Evolutionary conservation across 1,140 invertebrate species (phyloP).

Genomic region (Bradynema listronoti): DNA sequence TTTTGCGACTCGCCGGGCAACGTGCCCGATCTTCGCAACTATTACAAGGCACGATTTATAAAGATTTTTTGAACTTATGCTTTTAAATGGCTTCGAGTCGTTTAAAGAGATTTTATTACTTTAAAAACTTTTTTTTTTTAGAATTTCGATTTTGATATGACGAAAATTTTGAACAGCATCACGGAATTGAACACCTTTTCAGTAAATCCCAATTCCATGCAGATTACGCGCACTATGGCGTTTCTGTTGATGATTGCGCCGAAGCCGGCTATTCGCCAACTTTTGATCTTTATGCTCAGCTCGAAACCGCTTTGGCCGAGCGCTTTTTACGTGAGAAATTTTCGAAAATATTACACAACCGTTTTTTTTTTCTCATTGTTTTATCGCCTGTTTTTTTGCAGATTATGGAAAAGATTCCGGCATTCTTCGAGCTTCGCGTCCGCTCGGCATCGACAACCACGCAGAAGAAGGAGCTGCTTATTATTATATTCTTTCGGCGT

Average conservation of each 20-base stretch:
- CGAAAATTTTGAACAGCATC: slow-evolving; percentile 3
- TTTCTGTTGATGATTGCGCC: slow-evolving; percentile 9
- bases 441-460: background rate
- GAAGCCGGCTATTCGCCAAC: background rate
- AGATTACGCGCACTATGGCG: background rate
- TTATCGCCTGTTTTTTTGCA: background rate
- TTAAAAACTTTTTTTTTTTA: background rate
- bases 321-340: background rate
- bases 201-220: background rate
- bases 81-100: background rate
- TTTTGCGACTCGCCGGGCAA: no score
- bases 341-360: background rate
- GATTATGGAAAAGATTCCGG: background rate
- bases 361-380: background rate
- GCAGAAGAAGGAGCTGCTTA: slow-evolving; percentile 6
- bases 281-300: background rate
- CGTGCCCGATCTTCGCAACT: background rate
- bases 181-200: slow-evolving; percentile 1
- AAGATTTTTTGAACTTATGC: background rate
- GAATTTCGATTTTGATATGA: slow-evolving; percentile 6
- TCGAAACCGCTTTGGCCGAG: background rate
- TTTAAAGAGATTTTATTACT: background rate
- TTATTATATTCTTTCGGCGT: background rate
- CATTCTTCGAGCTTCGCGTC: slow-evolving; percentile 3
- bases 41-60: slow-evolving; percentile 3